Conservation (phyloP, 2,797 vertebrate genomes). For the Chloroceryle amazona region DNA sequence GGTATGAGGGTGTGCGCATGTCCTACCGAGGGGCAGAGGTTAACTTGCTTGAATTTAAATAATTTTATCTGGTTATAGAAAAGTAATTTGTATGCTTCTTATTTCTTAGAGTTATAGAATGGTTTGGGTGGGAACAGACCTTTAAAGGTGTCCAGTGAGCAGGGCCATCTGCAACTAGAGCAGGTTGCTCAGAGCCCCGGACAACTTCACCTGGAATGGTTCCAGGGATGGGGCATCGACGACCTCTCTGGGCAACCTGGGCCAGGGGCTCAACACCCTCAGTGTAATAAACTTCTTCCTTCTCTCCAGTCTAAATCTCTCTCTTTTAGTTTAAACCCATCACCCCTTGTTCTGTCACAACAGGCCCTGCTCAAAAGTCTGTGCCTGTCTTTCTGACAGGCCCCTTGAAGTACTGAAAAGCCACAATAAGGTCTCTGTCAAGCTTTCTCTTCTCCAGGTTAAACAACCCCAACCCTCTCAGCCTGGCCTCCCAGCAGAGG, state of each 20-base stretch:
- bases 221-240: too few relatives aligned
- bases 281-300: background rate
- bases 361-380: background rate
- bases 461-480: background rate
- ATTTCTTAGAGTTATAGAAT: background rate
- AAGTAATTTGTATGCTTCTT: background rate
- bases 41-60: too few relatives aligned
- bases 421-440: background rate
- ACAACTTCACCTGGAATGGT: background rate
- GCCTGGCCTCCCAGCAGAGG: background rate
- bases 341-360: too few relatives aligned
- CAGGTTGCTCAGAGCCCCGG: background rate
- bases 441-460: background rate
- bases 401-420: background rate
- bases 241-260: background rate
- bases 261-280: background rate
- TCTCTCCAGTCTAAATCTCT: background rate
- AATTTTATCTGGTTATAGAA: background rate
- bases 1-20: rapidly evolving
- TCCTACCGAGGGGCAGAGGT: background rate
- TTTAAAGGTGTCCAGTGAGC: background rate
- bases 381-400: background rate
- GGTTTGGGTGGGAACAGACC: background rate
- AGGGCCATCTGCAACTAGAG: background rate
- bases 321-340: too few relatives aligned